Base-by-base conservation (phyloP, 2,888 invertebrate genomes). In the Agapostemon virescens region DNA sequence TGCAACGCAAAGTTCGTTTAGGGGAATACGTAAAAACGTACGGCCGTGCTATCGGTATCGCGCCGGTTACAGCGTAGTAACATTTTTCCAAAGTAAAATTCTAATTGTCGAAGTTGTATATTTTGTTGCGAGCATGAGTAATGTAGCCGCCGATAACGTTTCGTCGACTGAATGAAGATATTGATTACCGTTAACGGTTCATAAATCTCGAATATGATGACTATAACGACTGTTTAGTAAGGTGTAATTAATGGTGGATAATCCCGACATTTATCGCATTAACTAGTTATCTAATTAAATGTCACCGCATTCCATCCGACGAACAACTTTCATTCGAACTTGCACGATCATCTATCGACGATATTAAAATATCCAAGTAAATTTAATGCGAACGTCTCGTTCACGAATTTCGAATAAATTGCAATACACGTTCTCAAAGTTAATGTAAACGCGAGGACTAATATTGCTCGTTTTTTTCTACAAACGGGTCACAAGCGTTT, bases 1-100 rank as follows among this genome's bases (percentile, higher is more conserved):
- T 45, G 66, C 69, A 40, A 75, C 61, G 61, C 67, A 49, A 52
- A 23, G 30, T 38, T 15, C 52, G 63, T 55, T 55, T 15, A n/a
- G 17, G 17, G 45, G 64, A 69, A 77, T 77, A 66, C 66, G 55
- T 64, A 70, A 77, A n/a, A 78, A 38, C 33, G 58, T 33, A 58
- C 78, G 78, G 23, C 30, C 5, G 17, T 23, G 78, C 67, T 79
- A 79, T 79, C 78, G 58, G 20, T 38, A 23, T 23, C 5, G 30
- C 38, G 61, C 64, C 52, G 20, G 38, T 69, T 78, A 69, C 77
- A 77, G 69, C 58, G 63, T 42, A 49, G 63, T 52, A 49, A 76
- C 69, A 49, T 77, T 70, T 77, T 69, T 77, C 66, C 70, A 55
- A 77, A 66, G 69, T 64, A 55, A 45, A 58, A 77, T 66, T 40